A percentile compares a stretch with the other conserved stretches of the same genome.
Evolutionary conservation across 2,888 invertebrate genomes (phyloP).

Genomic region (Frankliniella intonsa): DNA sequence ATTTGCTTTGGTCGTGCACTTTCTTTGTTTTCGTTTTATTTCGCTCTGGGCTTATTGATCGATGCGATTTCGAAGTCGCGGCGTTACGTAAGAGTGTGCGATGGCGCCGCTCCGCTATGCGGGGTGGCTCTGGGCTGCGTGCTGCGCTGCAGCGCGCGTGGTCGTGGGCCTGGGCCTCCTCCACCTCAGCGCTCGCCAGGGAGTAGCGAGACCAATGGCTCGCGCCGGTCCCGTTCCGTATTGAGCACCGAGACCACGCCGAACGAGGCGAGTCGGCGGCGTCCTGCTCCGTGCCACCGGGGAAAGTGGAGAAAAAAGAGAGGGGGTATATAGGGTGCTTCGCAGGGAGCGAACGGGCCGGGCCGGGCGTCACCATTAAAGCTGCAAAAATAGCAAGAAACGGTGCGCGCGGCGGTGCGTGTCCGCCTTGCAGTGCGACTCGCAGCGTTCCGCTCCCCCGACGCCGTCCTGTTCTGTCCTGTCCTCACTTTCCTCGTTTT

Average conservation of each 20-base stretch:
- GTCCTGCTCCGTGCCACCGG: too few relatives aligned
- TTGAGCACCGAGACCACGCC: too few relatives aligned
- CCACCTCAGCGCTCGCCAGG: not conserved
- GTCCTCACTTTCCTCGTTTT: not conserved
- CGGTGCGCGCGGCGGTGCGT: not conserved
- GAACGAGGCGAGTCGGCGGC: too few relatives aligned
- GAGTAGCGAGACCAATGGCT: too few relatives aligned
- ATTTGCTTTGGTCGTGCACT: not conserved
- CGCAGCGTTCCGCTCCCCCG: not conserved
- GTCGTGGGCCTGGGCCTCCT: not conserved
- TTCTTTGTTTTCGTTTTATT: not conserved
- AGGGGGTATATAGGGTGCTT: too few relatives aligned
- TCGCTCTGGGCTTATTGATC: not conserved
- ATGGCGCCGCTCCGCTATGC: not conserved
- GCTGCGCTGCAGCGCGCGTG: not conserved
- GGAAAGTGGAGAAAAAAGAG: too few relatives aligned
- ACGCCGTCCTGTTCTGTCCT: not conserved
- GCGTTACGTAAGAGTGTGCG: not conserved
- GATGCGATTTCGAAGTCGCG: not conserved
- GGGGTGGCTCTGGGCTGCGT: not conserved
- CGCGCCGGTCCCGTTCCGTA: too few relatives aligned
- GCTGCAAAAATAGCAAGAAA: slow-evolving; percentile 2
- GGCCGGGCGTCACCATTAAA: not conserved
- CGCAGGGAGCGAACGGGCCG: not conserved
- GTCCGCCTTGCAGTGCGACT: not conserved